phyloP scores from a whole-genome alignment of 2,797 vertebrate genomes.

The Syndactyla subalaris region DNA sequence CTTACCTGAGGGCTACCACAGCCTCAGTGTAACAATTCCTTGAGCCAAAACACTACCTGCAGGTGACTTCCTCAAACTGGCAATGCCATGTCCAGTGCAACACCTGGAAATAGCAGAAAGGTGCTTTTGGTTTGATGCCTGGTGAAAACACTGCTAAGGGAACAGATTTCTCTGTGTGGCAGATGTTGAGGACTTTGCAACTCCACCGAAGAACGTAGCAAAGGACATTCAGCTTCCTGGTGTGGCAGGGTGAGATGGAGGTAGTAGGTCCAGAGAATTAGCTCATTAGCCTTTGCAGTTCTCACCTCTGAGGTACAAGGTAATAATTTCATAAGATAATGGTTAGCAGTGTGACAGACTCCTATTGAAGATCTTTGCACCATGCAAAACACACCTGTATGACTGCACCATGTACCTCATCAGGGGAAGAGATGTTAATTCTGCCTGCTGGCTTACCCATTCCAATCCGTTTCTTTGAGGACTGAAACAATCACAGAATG shows the following conservation, averaged over 20 bases:
- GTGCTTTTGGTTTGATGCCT: neutral
- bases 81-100: neutral
- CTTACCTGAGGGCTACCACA: neutral
- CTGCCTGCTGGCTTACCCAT: neutral
- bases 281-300: neutral
- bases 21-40: neutral
- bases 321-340: neutral
- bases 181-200: neutral
- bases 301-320: neutral
- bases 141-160: neutral
- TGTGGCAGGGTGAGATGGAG: neutral
- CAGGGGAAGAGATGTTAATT: neutral
- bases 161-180: neutral
- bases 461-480: neutral
- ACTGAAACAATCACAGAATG: neutral
- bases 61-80: neutral
- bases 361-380: neutral
- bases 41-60: neutral
- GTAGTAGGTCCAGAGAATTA: neutral
- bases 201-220: neutral
- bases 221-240: neutral
- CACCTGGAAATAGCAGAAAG: neutral
- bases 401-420: neutral
- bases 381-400: neutral
- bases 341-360: neutral